These are phyloP conservation scores for Cebus imitator DNA, from an alignment of 2,113 vertebrate genomes.

Conservation along the genomic window DNA sequence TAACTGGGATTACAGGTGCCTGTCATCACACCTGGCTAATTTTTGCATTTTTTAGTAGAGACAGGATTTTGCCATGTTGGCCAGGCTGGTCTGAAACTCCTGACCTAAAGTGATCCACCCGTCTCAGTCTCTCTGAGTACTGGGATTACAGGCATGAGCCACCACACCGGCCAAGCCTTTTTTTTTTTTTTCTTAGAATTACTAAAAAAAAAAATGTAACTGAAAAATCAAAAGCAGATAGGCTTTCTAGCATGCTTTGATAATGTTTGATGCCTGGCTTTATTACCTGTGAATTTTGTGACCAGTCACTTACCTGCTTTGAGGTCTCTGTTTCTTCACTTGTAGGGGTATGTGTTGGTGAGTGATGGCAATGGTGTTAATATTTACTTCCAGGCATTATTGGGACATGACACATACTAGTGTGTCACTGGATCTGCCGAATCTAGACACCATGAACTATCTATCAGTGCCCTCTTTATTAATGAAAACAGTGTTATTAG, in stretches of 20 bases:
- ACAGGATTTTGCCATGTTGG: too few species aligned
- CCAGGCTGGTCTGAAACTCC: too few species aligned
- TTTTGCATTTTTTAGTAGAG: too few species aligned
- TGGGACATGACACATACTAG: background rate
- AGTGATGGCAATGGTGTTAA: background rate
- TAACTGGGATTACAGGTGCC: too few species aligned
- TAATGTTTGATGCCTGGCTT: background rate
- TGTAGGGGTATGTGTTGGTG: background rate
- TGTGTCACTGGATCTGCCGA: background rate
- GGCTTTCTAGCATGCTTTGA: background rate
- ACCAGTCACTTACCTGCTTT: background rate
- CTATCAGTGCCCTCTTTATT: background rate
- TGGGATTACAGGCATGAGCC: too few species aligned
- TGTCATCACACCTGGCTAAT: too few species aligned
- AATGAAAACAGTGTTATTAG: background rate
- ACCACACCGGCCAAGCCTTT: background rate
- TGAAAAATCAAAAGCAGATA: background rate
- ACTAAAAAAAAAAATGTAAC: background rate
- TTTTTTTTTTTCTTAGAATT: background rate
- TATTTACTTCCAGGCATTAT: background rate
- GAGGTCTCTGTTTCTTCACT: background rate
- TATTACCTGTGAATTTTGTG: background rate
- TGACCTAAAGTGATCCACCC: too few species aligned
- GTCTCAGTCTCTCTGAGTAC: too few species aligned
- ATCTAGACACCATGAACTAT: background rate